A percentile compares a stretch with the other conserved stretches of the same genome.
phyloP scores from a whole-genome alignment of 92 coral and sea anemone genomes.

The Zoanthus sociatus region DNA sequence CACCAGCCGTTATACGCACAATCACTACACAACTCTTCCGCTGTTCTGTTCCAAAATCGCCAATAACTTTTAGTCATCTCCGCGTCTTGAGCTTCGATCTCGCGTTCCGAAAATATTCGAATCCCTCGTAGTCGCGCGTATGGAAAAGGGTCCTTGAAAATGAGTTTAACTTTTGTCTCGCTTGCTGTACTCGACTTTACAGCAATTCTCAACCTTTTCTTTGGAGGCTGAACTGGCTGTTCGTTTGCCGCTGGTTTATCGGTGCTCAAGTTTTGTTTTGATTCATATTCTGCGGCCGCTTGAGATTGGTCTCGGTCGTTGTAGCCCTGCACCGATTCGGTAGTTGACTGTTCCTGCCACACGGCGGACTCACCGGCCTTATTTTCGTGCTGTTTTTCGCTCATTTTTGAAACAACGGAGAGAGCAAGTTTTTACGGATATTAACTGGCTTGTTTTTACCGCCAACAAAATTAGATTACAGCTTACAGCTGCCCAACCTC shows the following conservation, averaged over 20 bases:
- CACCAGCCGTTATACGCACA: conserved; percentile 99
- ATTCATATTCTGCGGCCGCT: conserved; percentile 23
- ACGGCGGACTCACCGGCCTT: conserved; percentile 18
- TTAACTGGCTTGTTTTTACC: no score
- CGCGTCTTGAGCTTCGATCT: conserved; percentile 97
- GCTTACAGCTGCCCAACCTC: no score
- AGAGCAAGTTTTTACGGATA: no score
- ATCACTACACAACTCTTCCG: conserved; percentile 97
- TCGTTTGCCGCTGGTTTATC: conserved; percentile 10
- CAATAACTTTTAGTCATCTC: conserved; percentile 97
- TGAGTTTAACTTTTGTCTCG: conserved; percentile 33
- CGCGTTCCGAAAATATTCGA: conserved; percentile 95
- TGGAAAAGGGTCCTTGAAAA: conserved; percentile 81
- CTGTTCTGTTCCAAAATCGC: conserved; percentile 98
- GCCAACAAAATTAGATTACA: no score
- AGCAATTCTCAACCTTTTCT: conserved; percentile 42
- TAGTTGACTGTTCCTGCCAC: not conserved
- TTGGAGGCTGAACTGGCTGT: conserved; percentile 46
- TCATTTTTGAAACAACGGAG: conserved; percentile 1
- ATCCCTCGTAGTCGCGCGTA: conserved; percentile 92
- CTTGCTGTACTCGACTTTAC: conserved; percentile 40
- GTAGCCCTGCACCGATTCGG: conserved; percentile 25
- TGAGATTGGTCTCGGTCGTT: conserved; percentile 18
- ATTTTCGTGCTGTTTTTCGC: conserved; percentile 30
- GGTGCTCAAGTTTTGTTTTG: conserved; percentile 33